Percentiles rank a stretch among this genome's conserved stretches.
Conservation (phyloP, 2,797 vertebrate species). For the Lithobates sylvaticus region DNA sequence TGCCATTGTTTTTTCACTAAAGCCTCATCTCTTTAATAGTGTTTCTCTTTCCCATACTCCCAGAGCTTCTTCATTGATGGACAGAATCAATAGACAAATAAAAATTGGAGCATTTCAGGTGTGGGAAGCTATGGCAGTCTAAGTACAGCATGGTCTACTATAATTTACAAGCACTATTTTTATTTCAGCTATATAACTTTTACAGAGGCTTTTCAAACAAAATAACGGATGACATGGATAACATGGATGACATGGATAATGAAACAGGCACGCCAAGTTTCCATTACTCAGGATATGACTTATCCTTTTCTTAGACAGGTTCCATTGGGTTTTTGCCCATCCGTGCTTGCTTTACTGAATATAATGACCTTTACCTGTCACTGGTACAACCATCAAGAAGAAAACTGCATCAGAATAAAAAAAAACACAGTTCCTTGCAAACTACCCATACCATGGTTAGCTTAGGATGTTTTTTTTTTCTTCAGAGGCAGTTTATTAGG, state of each 20-base stretch:
- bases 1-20: constrained; percentile 20
- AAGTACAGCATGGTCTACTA: constrained; percentile 8
- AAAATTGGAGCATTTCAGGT: constrained; percentile 39
- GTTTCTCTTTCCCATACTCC: background rate
- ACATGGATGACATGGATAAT: background rate
- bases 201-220: constrained; percentile 16
- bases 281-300: background rate
- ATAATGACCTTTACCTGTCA: constrained; percentile 10
- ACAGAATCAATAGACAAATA: constrained; percentile 47
- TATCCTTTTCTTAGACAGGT: constrained; percentile 2
- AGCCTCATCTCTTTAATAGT: constrained; percentile 10
- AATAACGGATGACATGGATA: background rate
- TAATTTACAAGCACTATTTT: constrained; percentile 32
- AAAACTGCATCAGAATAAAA: background rate
- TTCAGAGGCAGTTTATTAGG: background rate
- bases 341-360: constrained; percentile 4
- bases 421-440: background rate
- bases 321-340: background rate
- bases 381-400: background rate
- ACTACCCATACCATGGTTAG: background rate
- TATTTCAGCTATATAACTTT: constrained; percentile 33
- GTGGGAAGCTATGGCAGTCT: constrained; percentile 22
- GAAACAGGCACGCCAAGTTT: background rate
- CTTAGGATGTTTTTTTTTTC: background rate
- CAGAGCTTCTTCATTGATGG: constrained; percentile 30